Percentiles rank a stretch among this genome's conserved stretches.
phyloP scores from a whole-genome alignment of 2,888 invertebrate species.

The Sminthurinus aureus region DNA sequence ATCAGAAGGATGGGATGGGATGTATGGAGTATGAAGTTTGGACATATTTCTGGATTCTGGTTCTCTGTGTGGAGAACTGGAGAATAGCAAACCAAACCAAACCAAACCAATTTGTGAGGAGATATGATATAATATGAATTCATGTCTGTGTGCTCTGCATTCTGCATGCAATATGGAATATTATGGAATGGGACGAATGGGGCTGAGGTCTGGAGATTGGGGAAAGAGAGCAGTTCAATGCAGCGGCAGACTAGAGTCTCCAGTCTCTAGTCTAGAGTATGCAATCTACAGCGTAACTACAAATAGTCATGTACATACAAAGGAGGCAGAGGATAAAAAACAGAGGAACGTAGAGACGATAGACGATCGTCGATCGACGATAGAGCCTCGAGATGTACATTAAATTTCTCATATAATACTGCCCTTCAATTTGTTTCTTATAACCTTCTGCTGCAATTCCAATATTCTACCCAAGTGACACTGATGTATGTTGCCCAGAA shows the following conservation, averaged over 20 bases:
- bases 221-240: constrained; percentile 8
- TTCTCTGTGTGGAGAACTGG: too few species aligned
- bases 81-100: too few species aligned
- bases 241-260: neutral
- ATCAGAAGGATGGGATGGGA: too few species aligned
- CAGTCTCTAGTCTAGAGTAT: too few species aligned
- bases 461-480: constrained; percentile 55
- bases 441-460: constrained; percentile 56
- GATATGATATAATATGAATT: too few species aligned
- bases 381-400: constrained; percentile 40
- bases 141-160: neutral
- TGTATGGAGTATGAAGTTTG: neutral
- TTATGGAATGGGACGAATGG: neutral
- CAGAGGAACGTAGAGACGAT: neutral
- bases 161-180: neutral
- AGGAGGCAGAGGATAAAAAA: neutral
- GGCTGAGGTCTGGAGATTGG: neutral
- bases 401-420: constrained; percentile 50
- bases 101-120: too few species aligned
- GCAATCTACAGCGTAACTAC: neutral
- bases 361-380: constrained; percentile 17
- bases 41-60: neutral
- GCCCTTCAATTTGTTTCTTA: constrained; percentile 57
- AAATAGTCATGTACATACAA: too few species aligned
- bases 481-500: constrained; percentile 51